Conservation (phyloP, 2,888 invertebrate species). For the Glaucopsyche alexis region DNA sequence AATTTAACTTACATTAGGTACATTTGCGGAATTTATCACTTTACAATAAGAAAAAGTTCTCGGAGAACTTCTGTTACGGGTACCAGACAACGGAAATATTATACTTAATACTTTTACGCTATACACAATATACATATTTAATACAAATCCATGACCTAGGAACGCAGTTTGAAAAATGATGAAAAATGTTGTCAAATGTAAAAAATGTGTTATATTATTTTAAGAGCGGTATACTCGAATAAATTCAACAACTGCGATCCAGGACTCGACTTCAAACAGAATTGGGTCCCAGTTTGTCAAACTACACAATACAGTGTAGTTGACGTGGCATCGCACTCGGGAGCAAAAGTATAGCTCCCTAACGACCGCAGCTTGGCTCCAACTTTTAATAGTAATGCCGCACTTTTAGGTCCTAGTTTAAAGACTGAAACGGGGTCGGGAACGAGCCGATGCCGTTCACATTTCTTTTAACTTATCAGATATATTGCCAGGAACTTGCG, state of each 20-base stretch:
- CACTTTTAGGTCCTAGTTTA: conserved; percentile 63
- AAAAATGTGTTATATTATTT: neutral
- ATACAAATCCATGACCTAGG: too few species aligned
- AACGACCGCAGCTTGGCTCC: conserved; percentile 59
- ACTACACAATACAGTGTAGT: conserved; percentile 44
- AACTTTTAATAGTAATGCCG: conserved; percentile 65
- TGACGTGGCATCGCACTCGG: conserved; percentile 45
- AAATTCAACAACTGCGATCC: conserved; percentile 30
- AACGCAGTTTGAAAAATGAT: too few species aligned
- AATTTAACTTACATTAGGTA: too few species aligned
- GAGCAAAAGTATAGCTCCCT: conserved; percentile 57
- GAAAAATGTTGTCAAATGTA: neutral
- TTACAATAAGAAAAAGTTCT: too few species aligned
- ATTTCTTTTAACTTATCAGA: conserved; percentile 36
- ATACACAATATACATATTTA: too few species aligned
- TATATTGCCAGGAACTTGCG: conserved; percentile 30
- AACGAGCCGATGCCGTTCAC: conserved; percentile 43
- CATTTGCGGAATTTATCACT: too few species aligned
- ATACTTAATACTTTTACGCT: too few species aligned
- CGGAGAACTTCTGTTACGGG: too few species aligned
- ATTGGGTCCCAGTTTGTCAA: conserved; percentile 40
- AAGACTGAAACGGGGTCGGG: conserved; percentile 55
- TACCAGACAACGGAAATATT: too few species aligned
- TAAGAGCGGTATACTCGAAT: conserved; percentile 13
- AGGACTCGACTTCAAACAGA: conserved; percentile 32